Conservation (phyloP, 2,797 vertebrate species). For the Harpagifer antarcticus region DNA sequence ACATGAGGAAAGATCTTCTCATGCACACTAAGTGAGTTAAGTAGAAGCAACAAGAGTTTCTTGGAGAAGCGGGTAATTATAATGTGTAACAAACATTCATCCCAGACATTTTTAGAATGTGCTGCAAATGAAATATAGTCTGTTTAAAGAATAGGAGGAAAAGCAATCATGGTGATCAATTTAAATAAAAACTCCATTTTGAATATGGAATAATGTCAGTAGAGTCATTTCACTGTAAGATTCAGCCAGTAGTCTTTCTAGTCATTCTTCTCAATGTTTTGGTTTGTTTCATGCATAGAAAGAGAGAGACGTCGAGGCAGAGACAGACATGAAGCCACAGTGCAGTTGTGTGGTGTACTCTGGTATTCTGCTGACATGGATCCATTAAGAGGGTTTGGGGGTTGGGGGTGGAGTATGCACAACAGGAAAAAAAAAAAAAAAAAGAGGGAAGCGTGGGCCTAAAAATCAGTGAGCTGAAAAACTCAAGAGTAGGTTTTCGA, state of each 20-base stretch:
- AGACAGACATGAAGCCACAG: conserved; percentile 77
- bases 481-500: conserved; percentile 58
- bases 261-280: conserved; percentile 30
- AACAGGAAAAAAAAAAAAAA: conserved; percentile 34
- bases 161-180: conserved; percentile 16
- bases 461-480: conserved; percentile 60
- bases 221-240: conserved; percentile 18
- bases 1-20: conserved; percentile 54
- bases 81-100: conserved; percentile 56
- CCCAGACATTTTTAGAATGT: no score
- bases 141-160: neutral
- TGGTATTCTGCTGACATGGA: conserved; percentile 83
- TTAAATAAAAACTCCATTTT: neutral
- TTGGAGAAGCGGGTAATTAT: conserved; percentile 51
- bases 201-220: neutral
- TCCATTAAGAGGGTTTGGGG: conserved; percentile 74
- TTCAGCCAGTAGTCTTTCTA: conserved; percentile 52
- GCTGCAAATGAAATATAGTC: neutral
- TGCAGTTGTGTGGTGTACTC: conserved; percentile 80
- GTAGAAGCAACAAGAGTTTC: conserved; percentile 58
- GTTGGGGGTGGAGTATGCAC: conserved; percentile 55
- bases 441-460: conserved; percentile 38
- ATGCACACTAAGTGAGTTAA: conserved; percentile 61
- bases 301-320: conserved; percentile 60
- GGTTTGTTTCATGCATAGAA: conserved; percentile 50